These are phyloP conservation scores for Myxocyprinus asiaticus DNA, from an alignment of 2,113 vertebrate species.

Conservation along the genomic window DNA sequence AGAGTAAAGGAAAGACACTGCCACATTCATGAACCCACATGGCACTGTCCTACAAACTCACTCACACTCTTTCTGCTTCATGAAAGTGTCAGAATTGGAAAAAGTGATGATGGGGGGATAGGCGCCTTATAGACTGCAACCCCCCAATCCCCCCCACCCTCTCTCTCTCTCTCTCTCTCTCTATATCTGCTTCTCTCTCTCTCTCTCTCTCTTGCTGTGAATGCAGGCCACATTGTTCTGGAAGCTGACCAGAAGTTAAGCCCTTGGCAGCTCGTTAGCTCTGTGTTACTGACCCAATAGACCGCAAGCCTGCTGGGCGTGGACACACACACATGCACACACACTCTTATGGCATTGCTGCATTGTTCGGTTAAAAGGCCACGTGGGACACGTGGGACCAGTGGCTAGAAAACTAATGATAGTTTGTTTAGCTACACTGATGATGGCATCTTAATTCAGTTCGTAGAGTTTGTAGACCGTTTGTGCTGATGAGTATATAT, in stretches of 20 bases:
- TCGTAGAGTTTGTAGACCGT: background rate
- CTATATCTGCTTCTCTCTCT: background rate
- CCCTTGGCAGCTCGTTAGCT: conserved; percentile 56
- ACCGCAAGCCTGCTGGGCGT: conserved; percentile 36
- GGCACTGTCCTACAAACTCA: background rate
- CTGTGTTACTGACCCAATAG: conserved; percentile 52
- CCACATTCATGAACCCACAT: background rate
- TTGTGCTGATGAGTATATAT: background rate
- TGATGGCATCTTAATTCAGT: background rate
- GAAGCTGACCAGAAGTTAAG: conserved; percentile 50
- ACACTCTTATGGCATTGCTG: conserved; percentile 39
- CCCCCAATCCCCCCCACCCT: conserved; percentile 18
- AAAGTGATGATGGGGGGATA: conserved; percentile 17
- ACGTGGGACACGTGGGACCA: conserved; percentile 12
- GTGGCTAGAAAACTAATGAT: conserved; percentile 13
- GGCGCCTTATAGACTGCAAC: conserved; percentile 67
- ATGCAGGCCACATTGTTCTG: conserved; percentile 47
- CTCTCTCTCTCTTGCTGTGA: conserved; percentile 31
- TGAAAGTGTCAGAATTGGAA: conserved; percentile 16
- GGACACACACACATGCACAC: conserved; percentile 47
- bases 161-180: no score
- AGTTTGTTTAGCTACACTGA: conserved; percentile 7
- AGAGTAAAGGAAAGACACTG: background rate
- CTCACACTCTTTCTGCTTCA: conserved; percentile 40
- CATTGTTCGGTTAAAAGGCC: conserved; percentile 27